Conservation (phyloP, 2,797 vertebrate genomes). For the Epinephelus malabaricus region DNA sequence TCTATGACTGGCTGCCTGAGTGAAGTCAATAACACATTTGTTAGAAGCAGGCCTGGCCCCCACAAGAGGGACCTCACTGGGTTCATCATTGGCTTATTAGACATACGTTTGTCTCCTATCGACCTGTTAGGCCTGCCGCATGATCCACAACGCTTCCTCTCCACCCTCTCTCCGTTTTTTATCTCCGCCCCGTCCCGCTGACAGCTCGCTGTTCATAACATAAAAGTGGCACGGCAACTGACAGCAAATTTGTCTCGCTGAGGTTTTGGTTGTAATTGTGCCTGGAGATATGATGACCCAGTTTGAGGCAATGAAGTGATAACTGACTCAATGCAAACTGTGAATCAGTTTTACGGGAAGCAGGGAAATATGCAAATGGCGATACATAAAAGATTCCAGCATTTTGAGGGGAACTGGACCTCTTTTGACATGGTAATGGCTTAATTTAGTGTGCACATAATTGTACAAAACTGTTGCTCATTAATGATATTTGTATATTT, state of each 20-base stretch:
- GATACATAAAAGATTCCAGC: slow-evolving; percentile 52
- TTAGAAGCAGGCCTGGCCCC: slow-evolving; percentile 54
- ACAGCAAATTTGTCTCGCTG: slow-evolving; percentile 74
- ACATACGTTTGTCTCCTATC: slow-evolving; percentile 78
- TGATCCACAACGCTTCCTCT: slow-evolving; percentile 50
- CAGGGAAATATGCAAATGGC: slow-evolving; percentile 66
- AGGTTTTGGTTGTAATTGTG: slow-evolving; percentile 74
- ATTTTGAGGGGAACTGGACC: slow-evolving; percentile 46
- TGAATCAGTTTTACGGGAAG: slow-evolving; percentile 59
- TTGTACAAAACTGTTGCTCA: slow-evolving; percentile 40
- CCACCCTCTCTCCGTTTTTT: slow-evolving; percentile 16
- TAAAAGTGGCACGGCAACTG: slow-evolving; percentile 61
- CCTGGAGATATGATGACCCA: slow-evolving; percentile 77
- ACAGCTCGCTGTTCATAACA: slow-evolving; percentile 65
- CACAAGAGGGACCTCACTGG: slow-evolving; percentile 73
- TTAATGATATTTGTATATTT: slow-evolving; percentile 55
- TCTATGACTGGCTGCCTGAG: slow-evolving; percentile 64
- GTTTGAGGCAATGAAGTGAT: slow-evolving; percentile 73
- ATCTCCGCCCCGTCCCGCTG: slow-evolving; percentile 48
- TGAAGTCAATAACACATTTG: slow-evolving; percentile 82
- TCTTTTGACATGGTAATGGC: slow-evolving; percentile 48
- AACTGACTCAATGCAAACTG: slow-evolving; percentile 61
- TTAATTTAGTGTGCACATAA: slow-evolving; percentile 57
- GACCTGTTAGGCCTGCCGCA: slow-evolving; percentile 58
- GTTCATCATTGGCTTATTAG: slow-evolving; percentile 83